These are phyloP conservation scores for Drosophila rufa DNA, from an alignment of 1,140 invertebrate genomes.

Conservation along the genomic window DNA sequence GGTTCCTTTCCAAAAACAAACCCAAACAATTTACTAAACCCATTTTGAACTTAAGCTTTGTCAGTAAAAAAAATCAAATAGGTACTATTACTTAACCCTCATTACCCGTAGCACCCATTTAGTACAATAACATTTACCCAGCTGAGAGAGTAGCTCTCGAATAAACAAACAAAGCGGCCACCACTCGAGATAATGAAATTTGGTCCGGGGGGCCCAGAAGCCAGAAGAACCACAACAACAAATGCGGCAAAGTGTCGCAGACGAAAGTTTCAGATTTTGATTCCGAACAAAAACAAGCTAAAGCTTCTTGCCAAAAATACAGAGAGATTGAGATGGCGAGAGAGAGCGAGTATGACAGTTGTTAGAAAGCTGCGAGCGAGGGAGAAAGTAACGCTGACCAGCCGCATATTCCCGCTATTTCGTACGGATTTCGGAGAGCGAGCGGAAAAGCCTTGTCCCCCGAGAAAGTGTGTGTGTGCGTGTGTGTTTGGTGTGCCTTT, in stretches of 20 bases:
- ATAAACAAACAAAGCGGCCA: constrained; percentile 76
- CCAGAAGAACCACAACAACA: constrained; percentile 31
- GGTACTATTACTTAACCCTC: background rate
- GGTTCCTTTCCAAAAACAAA: constrained; percentile 26
- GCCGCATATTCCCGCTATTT: constrained; percentile 28
- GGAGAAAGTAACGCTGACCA: constrained; percentile 23
- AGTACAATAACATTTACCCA: constrained; percentile 15
- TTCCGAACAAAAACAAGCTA: constrained; percentile 42
- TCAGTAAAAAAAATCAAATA: background rate
- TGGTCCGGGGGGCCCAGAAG: constrained; percentile 36
- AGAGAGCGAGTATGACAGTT: constrained; percentile 62
- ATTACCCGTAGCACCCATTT: constrained; percentile 16
- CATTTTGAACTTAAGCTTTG: background rate
- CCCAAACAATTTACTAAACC: background rate
- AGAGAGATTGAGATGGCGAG: constrained; percentile 9
- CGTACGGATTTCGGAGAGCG: constrained; percentile 10
- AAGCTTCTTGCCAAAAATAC: constrained; percentile 53
- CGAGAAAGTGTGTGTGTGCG: background rate
- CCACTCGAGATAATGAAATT: constrained; percentile 78
- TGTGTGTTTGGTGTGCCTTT: constrained; percentile 29
- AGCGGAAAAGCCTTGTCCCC: constrained; percentile 21
- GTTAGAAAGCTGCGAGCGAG: constrained; percentile 17
- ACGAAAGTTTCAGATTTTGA: constrained; percentile 27
- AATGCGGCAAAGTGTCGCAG: constrained; percentile 52
- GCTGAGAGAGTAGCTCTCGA: constrained; percentile 48